phyloP scores from a whole-genome alignment of 2,797 vertebrate genomes.

The Okamejei kenojei region DNA sequence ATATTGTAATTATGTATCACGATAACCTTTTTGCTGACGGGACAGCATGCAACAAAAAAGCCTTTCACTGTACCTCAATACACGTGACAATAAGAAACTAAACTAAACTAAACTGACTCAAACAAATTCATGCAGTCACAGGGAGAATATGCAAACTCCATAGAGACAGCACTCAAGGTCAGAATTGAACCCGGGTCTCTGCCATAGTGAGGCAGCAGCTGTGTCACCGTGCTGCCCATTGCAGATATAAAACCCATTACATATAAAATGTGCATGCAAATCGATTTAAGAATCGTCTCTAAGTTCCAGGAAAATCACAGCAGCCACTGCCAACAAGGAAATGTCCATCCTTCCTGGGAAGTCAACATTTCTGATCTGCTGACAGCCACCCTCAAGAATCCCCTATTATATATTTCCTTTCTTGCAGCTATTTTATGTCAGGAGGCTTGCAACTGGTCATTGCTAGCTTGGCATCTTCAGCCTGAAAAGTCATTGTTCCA shows the following conservation, averaged over 20 bases:
- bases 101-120: too few species aligned
- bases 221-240: too few species aligned
- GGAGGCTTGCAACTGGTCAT: background rate
- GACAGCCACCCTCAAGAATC: background rate
- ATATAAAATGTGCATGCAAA: background rate
- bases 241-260: background rate
- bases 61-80: too few species aligned
- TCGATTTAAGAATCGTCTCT: background rate
- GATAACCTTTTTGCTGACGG: too few species aligned
- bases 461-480: background rate
- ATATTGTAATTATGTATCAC: too few species aligned
- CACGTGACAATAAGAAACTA: too few species aligned
- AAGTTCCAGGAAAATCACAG: background rate
- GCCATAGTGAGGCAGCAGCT: too few species aligned
- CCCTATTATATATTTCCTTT: background rate
- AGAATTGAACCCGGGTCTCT: too few species aligned
- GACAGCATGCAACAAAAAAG: too few species aligned
- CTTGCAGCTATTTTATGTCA: background rate
- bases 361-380: background rate
- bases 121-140: too few species aligned
- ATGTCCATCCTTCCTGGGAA: background rate
- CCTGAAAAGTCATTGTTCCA: background rate
- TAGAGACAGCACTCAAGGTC: too few species aligned
- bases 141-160: too few species aligned
- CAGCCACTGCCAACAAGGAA: background rate